Evolutionary conservation across 2,888 invertebrate genomes (phyloP).

Genomic region (Dryobotodes eremita): DNA sequence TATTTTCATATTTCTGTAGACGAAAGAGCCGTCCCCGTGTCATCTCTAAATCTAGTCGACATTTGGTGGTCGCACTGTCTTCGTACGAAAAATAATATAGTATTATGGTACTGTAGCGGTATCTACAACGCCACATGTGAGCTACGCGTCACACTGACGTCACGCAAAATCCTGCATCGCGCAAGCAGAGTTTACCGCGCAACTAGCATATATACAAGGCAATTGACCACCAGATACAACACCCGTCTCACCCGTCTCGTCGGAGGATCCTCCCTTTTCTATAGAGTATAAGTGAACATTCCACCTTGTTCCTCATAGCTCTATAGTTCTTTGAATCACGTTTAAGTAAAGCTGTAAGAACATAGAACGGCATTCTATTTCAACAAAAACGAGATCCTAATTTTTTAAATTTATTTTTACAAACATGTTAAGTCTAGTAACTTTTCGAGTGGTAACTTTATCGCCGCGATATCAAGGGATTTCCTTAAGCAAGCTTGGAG

Average conservation of each 20-base stretch:
- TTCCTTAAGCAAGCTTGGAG: background rate
- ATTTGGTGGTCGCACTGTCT: background rate
- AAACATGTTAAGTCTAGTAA: background rate
- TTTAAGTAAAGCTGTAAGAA: background rate
- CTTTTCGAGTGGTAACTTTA: background rate
- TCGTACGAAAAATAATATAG: background rate
- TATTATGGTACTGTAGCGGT: background rate
- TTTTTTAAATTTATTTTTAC: background rate
- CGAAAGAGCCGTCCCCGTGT: background rate
- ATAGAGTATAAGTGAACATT: too few species aligned
- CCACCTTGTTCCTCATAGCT: too few species aligned
- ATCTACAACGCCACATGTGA: too few species aligned
- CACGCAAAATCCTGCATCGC: too few species aligned
- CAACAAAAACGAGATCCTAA: background rate
- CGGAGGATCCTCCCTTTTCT: too few species aligned
- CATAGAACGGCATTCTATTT: background rate
- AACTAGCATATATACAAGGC: too few species aligned
- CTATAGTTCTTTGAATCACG: background rate
- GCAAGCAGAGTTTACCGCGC: too few species aligned
- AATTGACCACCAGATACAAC: too few species aligned
- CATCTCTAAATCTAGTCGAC: conserved; percentile 1
- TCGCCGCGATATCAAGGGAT: background rate
- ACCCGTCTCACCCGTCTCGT: too few species aligned
- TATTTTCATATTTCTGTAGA: conserved; percentile 24
- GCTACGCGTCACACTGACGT: too few species aligned